Base-by-base conservation (phyloP, 2,797 vertebrate species). In the Clarias platycephalus region DNA sequence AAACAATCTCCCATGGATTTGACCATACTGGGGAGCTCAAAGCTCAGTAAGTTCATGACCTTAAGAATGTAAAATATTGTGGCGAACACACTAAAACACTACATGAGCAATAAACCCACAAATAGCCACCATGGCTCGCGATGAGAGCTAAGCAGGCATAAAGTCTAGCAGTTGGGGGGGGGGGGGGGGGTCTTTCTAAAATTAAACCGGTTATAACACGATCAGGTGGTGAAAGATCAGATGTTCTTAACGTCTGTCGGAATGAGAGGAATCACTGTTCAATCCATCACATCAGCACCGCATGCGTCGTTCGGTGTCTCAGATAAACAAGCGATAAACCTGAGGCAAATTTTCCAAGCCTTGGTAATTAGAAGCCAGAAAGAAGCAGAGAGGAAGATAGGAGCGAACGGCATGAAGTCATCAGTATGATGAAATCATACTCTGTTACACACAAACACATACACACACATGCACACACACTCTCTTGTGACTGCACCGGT, bases 191-290 rank as follows among this genome's bases (percentile, higher is more conserved):
- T 26, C 12, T 1, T 15, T 34, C 85, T 84, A 80, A 76, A 71
- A 80, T 83, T 77, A 88, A 77, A 3, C 53, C 79, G 85, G 86
- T 86, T 86, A 49, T 49, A 86, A 82, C 68, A 74, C 31, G 2
- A 84, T 84, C 40, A 85, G 81, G 49, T 58, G n/a, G 57, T 83
- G 62, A 81, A 64, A 55, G 37, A 84, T 76, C 68, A 34, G 74
- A 57, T 44, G 62, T 67, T 28, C 62, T 57, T 34, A 44, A n/a
- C 13, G 28, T 66, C 34, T 83, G 49, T 77, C 28, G 49, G 24
- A 55, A 28, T 7, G 40, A 74, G 37, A 75, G 58, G 68, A 72
- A 71, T 83, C n/a, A 24, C 37, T 26, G 53, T 80, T 49, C 37
- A 49, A 3, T 26, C 40, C 10, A 4, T 49, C 40, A 49, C 24